phyloP scores from a whole-genome alignment of 2,888 invertebrate species.

The Ormyrus labotus region DNA sequence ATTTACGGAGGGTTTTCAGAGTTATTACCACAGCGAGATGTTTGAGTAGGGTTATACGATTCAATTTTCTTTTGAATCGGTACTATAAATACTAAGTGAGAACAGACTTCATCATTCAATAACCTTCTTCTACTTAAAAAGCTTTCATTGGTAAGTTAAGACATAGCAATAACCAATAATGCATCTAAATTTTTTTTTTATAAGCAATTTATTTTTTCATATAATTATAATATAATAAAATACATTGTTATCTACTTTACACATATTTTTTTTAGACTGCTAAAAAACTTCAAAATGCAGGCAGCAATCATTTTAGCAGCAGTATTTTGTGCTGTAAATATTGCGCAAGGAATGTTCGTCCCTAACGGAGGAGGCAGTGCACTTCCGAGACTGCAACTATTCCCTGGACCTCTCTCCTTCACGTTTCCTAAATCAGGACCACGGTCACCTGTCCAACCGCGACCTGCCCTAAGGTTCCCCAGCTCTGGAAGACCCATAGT shows the following conservation, averaged over 20 bases:
- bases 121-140: not conserved
- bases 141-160: too few relatives aligned
- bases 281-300: slow-evolving; percentile 17
- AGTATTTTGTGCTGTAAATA: not conserved
- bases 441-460: not conserved
- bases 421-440: not conserved
- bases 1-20: too few relatives aligned
- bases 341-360: not conserved
- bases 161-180: not conserved
- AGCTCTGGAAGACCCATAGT: not conserved
- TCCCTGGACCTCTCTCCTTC: too few relatives aligned
- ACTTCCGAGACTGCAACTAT: too few relatives aligned
- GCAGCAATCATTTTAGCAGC: not conserved
- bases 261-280: not conserved
- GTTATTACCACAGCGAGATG: too few relatives aligned
- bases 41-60: not conserved
- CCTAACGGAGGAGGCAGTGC: not conserved
- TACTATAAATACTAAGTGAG: slow-evolving; percentile 3
- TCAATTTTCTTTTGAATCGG: slow-evolving; percentile 4
- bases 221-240: too few relatives aligned
- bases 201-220: not conserved
- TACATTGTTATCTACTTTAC: too few relatives aligned
- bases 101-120: not conserved
- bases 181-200: not conserved
- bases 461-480: slow-evolving; percentile 13